Percentiles rank a stretch among this genome's conserved stretches.
Conservation (phyloP, 2,888 invertebrate genomes). For the Drosophila quinaria region DNA sequence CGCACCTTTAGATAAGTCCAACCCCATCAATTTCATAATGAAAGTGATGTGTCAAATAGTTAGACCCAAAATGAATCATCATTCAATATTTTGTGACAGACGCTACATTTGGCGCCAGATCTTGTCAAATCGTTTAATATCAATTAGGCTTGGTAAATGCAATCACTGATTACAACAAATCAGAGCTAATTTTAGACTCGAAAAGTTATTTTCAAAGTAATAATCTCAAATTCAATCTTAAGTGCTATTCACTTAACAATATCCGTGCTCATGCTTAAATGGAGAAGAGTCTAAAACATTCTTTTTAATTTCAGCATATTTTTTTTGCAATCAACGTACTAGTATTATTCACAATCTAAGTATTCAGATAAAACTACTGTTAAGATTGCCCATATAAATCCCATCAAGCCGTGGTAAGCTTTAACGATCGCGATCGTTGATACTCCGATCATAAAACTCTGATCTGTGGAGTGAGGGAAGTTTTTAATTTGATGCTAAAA, state of each 20-base stretch:
- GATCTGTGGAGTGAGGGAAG: conserved; percentile 17
- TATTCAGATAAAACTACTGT: conserved; percentile 61
- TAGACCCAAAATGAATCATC: conserved; percentile 46
- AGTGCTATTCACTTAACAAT: conserved; percentile 12
- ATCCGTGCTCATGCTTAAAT: conserved; percentile 7
- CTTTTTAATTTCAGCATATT: background rate
- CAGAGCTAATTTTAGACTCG: conserved; percentile 4
- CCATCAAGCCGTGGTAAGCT: conserved; percentile 37
- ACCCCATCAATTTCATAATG: conserved; percentile 48
- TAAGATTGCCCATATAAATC: conserved; percentile 56
- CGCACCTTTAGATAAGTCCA: conserved; percentile 31
- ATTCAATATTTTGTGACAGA: conserved; percentile 42
- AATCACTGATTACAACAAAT: background rate
- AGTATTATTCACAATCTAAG: conserved; percentile 51
- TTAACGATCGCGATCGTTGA: conserved; percentile 42
- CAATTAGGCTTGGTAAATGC: conserved; percentile 27
- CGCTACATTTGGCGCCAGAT: conserved; percentile 35
- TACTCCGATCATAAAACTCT: conserved; percentile 25
- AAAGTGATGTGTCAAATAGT: conserved; percentile 43
- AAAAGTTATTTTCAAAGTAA: background rate
- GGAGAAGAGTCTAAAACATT: background rate
- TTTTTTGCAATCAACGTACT: conserved; percentile 32
- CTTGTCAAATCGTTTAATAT: conserved; percentile 41
- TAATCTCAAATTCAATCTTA: conserved; percentile 4
- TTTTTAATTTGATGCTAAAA: conserved; percentile 75